phyloP scores from a whole-genome alignment of 1,140 invertebrate genomes.

The Bombus ignitus region DNA sequence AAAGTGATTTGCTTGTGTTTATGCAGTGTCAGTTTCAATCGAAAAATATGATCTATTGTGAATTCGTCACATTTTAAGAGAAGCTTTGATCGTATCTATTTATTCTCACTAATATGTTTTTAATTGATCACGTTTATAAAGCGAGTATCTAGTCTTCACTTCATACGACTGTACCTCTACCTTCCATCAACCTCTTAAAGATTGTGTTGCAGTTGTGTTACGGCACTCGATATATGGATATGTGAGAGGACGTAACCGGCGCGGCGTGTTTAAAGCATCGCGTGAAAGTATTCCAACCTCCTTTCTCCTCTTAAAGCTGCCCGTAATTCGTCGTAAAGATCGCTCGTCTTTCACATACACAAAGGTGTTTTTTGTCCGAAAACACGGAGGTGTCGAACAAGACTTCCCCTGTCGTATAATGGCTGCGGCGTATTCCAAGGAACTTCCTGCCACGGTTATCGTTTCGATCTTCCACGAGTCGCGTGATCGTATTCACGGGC shows the following conservation, averaged over 20 bases:
- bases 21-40: too few species aligned
- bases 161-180: too few species aligned
- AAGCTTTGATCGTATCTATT: too few species aligned
- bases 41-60: too few species aligned
- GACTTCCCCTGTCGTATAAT: background rate
- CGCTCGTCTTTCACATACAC: background rate
- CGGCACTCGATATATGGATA: background rate
- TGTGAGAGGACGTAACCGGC: background rate
- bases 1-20: too few species aligned
- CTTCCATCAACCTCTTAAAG: background rate
- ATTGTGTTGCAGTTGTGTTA: constrained; percentile 1
- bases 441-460: background rate
- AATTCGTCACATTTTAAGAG: too few species aligned
- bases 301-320: constrained; percentile 27
- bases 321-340: background rate
- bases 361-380: background rate
- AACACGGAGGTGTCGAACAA: constrained; percentile 9
- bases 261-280: constrained; percentile 16
- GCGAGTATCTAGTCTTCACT: background rate
- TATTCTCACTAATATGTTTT: background rate
- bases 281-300: constrained; percentile 40
- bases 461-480: constrained; percentile 9
- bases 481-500: constrained; percentile 20
- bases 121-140: background rate
- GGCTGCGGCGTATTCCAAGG: background rate